Conservation (phyloP, 2,888 invertebrate genomes). For the Morpho achilles region DNA sequence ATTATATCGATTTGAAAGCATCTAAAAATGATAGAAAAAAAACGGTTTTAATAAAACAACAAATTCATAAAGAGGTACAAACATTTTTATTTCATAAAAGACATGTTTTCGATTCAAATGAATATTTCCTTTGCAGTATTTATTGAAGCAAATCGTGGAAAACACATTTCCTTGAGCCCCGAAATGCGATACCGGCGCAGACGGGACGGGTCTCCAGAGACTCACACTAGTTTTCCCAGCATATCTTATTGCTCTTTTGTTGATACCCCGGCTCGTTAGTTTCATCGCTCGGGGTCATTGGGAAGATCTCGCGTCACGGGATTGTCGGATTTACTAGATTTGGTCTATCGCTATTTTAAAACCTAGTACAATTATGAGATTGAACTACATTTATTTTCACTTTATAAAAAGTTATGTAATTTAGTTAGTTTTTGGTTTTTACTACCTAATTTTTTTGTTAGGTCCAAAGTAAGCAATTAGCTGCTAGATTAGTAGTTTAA, state of each 20-base stretch:
- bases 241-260: constrained; percentile 80
- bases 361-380: too few species aligned
- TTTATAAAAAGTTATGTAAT: too few species aligned
- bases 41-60: too few species aligned
- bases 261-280: constrained; percentile 75
- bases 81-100: not conserved
- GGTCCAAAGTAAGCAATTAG: too few species aligned
- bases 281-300: constrained; percentile 72
- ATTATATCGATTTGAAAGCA: too few species aligned
- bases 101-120: constrained; percentile 23
- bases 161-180: constrained; percentile 48
- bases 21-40: too few species aligned
- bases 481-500: too few species aligned
- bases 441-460: too few species aligned
- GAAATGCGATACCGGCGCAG: constrained; percentile 43
- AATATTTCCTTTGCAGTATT: constrained; percentile 24
- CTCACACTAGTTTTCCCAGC: constrained; percentile 75
- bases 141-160: constrained; percentile 32
- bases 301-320: constrained; percentile 33
- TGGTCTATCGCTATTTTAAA: too few species aligned
- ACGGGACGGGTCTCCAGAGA: constrained; percentile 57
- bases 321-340: constrained; percentile 27
- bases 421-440: too few species aligned
- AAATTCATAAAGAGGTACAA: not conserved
- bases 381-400: too few species aligned